A percentile compares a stretch with the other conserved stretches of the same genome.
phyloP scores from a whole-genome alignment of 2,113 vertebrate genomes.

The Mustela nigripes region DNA sequence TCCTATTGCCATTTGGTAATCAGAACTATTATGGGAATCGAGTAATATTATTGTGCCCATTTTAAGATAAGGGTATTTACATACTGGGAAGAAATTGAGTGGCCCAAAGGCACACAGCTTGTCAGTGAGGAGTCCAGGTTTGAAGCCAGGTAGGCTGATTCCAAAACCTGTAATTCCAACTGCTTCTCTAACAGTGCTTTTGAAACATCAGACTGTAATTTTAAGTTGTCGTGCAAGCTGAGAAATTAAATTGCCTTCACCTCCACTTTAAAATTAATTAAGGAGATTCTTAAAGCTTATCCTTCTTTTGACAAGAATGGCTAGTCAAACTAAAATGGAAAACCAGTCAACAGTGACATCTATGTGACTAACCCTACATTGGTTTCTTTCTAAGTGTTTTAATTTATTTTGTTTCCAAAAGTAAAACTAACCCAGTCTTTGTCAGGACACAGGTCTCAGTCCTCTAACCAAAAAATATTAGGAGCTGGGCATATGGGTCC shows the following conservation, averaged over 20 bases:
- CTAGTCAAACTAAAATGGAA: background rate
- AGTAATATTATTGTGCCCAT: background rate
- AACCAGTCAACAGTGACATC: background rate
- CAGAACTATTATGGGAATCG: background rate
- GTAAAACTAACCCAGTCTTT: background rate
- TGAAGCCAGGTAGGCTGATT: background rate
- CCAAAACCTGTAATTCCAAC: background rate
- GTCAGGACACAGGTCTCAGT: background rate
- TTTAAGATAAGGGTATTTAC: background rate
- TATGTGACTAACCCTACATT: background rate
- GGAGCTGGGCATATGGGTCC: background rate
- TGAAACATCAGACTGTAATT: background rate
- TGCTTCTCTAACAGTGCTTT: background rate
- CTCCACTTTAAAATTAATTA: background rate
- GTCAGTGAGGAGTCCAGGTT: background rate
- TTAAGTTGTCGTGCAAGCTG: background rate
- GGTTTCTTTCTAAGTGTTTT: background rate
- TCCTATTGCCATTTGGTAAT: background rate
- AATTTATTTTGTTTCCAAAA: conserved; percentile 27
- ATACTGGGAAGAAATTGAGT: background rate
- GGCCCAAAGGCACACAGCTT: background rate
- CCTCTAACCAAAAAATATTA: background rate
- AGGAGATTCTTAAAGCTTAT: background rate
- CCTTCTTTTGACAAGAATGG: background rate
- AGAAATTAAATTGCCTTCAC: background rate